phyloP scores from a whole-genome alignment of 1,140 invertebrate genomes.

The Cepaea nemoralis region DNA sequence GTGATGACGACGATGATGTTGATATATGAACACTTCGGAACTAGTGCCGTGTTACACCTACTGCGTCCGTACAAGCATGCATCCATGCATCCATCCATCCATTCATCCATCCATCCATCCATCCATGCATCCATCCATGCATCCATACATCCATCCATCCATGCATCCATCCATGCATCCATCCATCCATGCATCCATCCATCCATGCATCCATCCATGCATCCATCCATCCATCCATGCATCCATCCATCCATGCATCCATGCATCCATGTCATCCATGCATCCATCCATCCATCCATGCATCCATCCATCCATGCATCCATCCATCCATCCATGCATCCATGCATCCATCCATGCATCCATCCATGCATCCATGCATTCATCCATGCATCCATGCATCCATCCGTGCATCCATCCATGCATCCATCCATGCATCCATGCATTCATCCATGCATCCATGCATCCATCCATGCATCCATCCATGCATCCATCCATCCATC shows the following conservation, averaged over 20 bases:
- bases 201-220: not conserved
- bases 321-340: too few species aligned
- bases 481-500: not conserved
- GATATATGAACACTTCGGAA: too few species aligned
- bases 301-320: too few species aligned
- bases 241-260: not conserved
- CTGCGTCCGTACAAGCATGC: too few species aligned
- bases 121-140: not conserved
- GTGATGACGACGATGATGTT: too few species aligned
- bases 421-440: not conserved
- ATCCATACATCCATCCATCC: not conserved
- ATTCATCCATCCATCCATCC: constrained; percentile 6
- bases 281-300: too few species aligned
- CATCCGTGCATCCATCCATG: not conserved
- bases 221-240: constrained; percentile 5
- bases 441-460: not conserved
- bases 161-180: not conserved
- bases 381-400: not conserved
- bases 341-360: too few species aligned
- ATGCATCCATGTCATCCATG: too few species aligned
- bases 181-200: not conserved
- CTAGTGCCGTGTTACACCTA: too few species aligned
- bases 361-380: not conserved
- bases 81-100: constrained; percentile 5
- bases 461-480: not conserved